Base-by-base conservation (phyloP, 2,113 vertebrate genomes). In the Melanostigma gelatinosum region DNA sequence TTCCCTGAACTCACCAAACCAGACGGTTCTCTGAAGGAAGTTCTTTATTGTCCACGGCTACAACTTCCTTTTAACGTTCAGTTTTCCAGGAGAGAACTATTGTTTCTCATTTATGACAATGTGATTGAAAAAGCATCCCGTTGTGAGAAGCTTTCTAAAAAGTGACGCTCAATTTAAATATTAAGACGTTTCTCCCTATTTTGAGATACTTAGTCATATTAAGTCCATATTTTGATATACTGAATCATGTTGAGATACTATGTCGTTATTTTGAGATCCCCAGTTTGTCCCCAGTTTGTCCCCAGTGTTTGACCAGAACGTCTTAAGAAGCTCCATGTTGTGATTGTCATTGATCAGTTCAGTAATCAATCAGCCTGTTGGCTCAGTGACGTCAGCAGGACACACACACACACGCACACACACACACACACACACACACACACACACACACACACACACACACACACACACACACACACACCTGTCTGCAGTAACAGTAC, bases 341-440 rank as follows among this genome's bases (percentile, higher is more conserved):
- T 24, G 34, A 40, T 3, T n/a, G 50, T 0, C 8, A 50, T 50
- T 4, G 24, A 68, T 67, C 46, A n/a, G 34, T 6, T 36, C 27
- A 34, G 1, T 55, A 1, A 54, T 34, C 36, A 12, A 84, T 83
- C 73, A 57, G 22, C 8, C 66, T 74, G 46, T 67, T 77, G 57
- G 57, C 79, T 82, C 72, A 42, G 84, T 87, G 86, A 88, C 86
- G 79, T 90, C 86, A 88, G 57, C 79, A 8, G 29, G 24, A 22
- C 54, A 67, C 61, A 36, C 63, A 67, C 54, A 22, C 64, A 12
- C 63, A n/a, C 62, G 6, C 54, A 4, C 38, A 11, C 61, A 11
- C 46, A 36, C 36, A 50, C 11, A 8, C 32, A 36, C 54, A 20
- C 15, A 42, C 1, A 36, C 36, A 36, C 5, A 6, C 36, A 50